Evolutionary conservation across 2,113 vertebrate species (phyloP), one percentile per base, ranked within the genome.

Genomic region (Gracilinanus agilis): DNA sequence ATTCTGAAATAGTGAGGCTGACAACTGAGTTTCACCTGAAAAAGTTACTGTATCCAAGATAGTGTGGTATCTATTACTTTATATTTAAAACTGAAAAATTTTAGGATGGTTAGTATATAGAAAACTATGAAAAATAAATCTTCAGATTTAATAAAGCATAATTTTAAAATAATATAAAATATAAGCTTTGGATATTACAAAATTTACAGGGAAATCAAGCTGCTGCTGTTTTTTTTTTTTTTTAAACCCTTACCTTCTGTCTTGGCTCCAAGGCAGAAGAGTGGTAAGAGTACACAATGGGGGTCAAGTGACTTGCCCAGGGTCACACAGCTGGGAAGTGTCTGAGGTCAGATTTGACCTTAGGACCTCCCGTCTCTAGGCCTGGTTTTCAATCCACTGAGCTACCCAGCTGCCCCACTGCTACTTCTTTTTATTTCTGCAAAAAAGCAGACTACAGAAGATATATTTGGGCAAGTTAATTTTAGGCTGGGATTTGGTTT

Each of bases 401-500:
- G n/a, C n/a, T n/a, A n/a, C n/a, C n/a, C n/a, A n/a, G n/a, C n/a
- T n/a, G n/a, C n/a, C n/a, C n/a, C n/a, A n/a, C n/a, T n/a, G n/a
- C 55, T 90, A 92, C 34, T 54, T 29, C 27, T 49, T 89, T 54
- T 29, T 23, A 24, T 13, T 67, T 1, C 27, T 27, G 94, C 24
- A n/a, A 27, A n/a, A 27, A 89, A 91, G 12, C n/a, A 24, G 25
- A 27, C 89, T 95, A 27, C 29, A 23, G 44, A 93, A 61, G 44
- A 91, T 24, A 55, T 8, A 56, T 16, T 83, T 94, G 13, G 8
- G n/a, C 53, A 96, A 95, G 24, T 92, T 92, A 95, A 34, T 49
- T 97, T 90, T 93, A 91, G 90, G n/a, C 11, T 58, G 29, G 94
- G n/a, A 67, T 23, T 90, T 44, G 2, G 53, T 27, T 96, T 91